These are phyloP conservation scores for Lutraria lutraria DNA, from an alignment of 2,888 invertebrate genomes.

Conservation along the genomic window DNA sequence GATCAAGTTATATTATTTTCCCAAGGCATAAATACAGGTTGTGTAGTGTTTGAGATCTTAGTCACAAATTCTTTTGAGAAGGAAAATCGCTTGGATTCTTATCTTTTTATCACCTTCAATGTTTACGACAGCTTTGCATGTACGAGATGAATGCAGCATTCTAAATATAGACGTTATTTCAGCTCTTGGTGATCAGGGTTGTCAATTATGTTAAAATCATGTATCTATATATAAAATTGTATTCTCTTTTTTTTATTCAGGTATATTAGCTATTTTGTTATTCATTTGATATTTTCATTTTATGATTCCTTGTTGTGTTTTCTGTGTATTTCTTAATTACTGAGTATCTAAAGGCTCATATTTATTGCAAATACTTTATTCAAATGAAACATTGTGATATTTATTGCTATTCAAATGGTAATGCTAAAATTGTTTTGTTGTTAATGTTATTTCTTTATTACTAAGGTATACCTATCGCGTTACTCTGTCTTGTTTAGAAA, in stretches of 20 bases:
- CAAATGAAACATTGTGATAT: constrained; percentile 10
- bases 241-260: background rate
- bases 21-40: no score
- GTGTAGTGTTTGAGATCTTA: no score
- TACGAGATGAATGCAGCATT: background rate
- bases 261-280: background rate
- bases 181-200: background rate
- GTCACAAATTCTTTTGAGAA: no score
- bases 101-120: background rate
- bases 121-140: background rate
- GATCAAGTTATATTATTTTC: no score
- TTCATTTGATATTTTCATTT: constrained; percentile 22
- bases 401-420: constrained; percentile 16
- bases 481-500: background rate
- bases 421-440: constrained; percentile 12
- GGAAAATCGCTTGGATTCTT: background rate
- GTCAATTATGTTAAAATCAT: background rate
- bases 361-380: background rate
- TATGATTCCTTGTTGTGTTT: background rate
- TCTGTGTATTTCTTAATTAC: background rate
- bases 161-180: background rate
- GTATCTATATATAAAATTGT: background rate
- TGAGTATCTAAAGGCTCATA: background rate
- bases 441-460: constrained; percentile 1
- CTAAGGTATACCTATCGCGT: background rate